phyloP scores from a whole-genome alignment of 2,888 invertebrate species.

The Vanessa cardui region DNA sequence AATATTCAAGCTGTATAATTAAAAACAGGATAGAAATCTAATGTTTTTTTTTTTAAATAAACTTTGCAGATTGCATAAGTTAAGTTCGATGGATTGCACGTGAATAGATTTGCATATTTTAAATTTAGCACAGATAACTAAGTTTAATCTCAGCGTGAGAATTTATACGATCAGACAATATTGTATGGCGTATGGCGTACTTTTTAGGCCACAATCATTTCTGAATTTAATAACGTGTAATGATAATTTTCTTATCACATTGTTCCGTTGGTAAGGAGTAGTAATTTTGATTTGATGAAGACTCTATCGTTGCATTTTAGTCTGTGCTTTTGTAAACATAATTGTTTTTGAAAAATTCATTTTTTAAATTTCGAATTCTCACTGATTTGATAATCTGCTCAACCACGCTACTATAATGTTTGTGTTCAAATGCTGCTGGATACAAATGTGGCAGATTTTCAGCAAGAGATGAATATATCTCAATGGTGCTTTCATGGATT shows the following conservation, averaged over 20 bases:
- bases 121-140: conserved; percentile 11
- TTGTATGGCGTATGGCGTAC: conserved; percentile 2
- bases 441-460: too few species aligned
- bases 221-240: conserved; percentile 17
- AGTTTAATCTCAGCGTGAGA: conserved; percentile 24
- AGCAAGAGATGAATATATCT: too few species aligned
- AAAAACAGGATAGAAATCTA: too few species aligned
- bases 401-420: too few species aligned
- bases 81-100: background rate
- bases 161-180: conserved; percentile 12
- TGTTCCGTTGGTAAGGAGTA: background rate
- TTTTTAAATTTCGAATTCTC: too few species aligned
- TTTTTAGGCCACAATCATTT: conserved; percentile 14
- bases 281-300: background rate
- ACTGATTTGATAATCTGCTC: too few species aligned
- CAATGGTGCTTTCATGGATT: too few species aligned
- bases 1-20: too few species aligned
- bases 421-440: too few species aligned
- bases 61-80: background rate
- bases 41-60: background rate
- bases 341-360: too few species aligned
- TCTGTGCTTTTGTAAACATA: background rate
- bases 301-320: background rate
- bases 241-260: background rate
- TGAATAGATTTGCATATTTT: conserved; percentile 6